Conservation (phyloP, 2,888 invertebrate genomes). For the Netelia fuscicornis region DNA sequence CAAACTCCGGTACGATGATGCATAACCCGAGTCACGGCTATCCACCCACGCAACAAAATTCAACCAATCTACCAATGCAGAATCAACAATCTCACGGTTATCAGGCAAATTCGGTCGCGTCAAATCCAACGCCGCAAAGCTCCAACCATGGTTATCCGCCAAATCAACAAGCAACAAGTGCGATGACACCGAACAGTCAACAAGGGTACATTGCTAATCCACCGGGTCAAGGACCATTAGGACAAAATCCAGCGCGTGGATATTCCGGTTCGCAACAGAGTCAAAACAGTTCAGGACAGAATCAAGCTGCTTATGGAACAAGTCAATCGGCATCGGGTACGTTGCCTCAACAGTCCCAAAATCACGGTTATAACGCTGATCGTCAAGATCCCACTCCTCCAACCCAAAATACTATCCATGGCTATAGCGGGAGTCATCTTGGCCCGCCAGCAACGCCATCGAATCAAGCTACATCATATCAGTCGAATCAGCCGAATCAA, state of each 20-base stretch:
- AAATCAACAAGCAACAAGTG: slow-evolving; percentile 58
- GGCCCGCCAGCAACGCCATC: slow-evolving; percentile 69
- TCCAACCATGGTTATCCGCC: slow-evolving; percentile 66
- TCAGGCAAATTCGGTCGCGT: slow-evolving; percentile 43
- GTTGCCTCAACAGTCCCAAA: slow-evolving; percentile 64
- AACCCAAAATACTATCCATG: slow-evolving; percentile 74
- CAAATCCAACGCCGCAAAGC: slow-evolving; percentile 60
- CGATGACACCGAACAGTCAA: slow-evolving; percentile 63
- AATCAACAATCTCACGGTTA: slow-evolving; percentile 67
- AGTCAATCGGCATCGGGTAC: slow-evolving; percentile 70
- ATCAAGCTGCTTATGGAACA: slow-evolving; percentile 67
- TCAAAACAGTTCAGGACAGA: slow-evolving; percentile 67
- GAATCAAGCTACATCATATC: slow-evolving; percentile 56
- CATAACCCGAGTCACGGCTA: slow-evolving; percentile 64
- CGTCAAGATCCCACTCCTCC: slow-evolving; percentile 71
- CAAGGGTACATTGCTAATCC: slow-evolving; percentile 65
- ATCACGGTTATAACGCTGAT: slow-evolving; percentile 75
- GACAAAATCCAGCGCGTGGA: slow-evolving; percentile 77
- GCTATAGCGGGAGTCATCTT: slow-evolving; percentile 73
- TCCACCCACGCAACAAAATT: slow-evolving; percentile 64
- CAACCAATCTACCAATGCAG: slow-evolving; percentile 65
- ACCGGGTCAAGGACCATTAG: slow-evolving; percentile 68
- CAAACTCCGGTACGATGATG: slow-evolving; percentile 70
- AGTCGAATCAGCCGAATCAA: slow-evolving; percentile 62
- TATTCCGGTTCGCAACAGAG: slow-evolving; percentile 73